A percentile compares a stretch with the other conserved stretches of the same genome.
These are phyloP conservation scores for Ophion ellenae DNA, from an alignment of 2,888 invertebrate genomes.

Conservation along the genomic window DNA sequence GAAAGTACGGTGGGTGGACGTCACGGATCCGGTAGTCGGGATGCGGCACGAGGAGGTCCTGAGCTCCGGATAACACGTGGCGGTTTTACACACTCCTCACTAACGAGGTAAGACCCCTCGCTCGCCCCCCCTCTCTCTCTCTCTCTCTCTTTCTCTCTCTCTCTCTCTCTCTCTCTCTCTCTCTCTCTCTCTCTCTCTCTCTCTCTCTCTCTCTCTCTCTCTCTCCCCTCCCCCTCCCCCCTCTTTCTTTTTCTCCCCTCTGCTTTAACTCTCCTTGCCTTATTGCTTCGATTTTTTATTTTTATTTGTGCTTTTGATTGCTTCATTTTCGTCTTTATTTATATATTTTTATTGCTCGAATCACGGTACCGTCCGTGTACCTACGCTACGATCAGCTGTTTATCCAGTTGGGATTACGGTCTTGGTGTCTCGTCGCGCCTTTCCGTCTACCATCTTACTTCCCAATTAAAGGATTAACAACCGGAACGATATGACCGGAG, in stretches of 20 bases:
- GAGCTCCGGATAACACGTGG: slow-evolving; percentile 82
- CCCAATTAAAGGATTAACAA: slow-evolving; percentile 45
- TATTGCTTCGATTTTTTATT: neutral
- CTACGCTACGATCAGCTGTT: slow-evolving; percentile 62
- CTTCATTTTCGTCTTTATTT: neutral
- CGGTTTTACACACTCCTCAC: slow-evolving; percentile 79
- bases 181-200: neutral
- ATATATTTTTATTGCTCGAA: slow-evolving; percentile 4
- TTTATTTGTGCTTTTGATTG: neutral
- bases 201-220: neutral
- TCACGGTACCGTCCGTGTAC: neutral
- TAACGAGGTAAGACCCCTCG: slow-evolving; percentile 78
- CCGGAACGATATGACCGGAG: slow-evolving; percentile 35
- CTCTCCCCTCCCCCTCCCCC: neutral
- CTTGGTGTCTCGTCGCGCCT: slow-evolving; percentile 19
- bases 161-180: neutral
- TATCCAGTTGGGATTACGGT: slow-evolving; percentile 38
- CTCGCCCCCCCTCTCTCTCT: neutral
- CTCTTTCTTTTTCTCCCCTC: neutral
- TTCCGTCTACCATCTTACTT: slow-evolving; percentile 27
- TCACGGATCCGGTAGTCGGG: slow-evolving; percentile 77
- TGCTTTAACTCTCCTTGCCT: slow-evolving; percentile 2
- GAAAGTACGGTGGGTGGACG: slow-evolving; percentile 67
- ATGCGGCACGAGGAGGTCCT: slow-evolving; percentile 81
- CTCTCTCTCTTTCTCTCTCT: slow-evolving; percentile 8